Evolutionary conservation across 2,113 vertebrate genomes (phyloP).

Genomic region (Phasianus colchicus): DNA sequence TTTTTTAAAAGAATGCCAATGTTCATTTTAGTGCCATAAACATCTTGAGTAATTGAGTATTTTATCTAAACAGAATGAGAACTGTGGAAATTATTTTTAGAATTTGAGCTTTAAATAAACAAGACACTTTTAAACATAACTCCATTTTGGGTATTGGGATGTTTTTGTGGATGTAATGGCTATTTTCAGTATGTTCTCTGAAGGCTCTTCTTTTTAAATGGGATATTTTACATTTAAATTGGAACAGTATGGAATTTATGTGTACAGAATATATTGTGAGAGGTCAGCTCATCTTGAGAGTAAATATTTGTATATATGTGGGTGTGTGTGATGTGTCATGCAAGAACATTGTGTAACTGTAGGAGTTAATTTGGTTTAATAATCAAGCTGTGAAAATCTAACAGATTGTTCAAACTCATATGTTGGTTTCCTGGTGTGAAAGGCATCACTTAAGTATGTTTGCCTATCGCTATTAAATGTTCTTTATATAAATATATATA

Average conservation of each 20-base stretch:
- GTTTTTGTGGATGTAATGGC: conserved; percentile 33
- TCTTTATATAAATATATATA: not conserved
- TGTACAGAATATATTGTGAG: not conserved
- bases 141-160: conserved; percentile 40
- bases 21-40: conserved; percentile 7
- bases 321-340: not conserved
- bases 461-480: not conserved
- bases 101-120: conserved; percentile 53
- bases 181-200: conserved; percentile 28
- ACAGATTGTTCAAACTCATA: not conserved
- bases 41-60: not conserved
- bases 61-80: conserved; percentile 41
- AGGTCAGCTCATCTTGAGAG: conserved; percentile 31
- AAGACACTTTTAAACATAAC: conserved; percentile 16
- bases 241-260: not conserved
- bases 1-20: not conserved
- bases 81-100: conserved; percentile 42
- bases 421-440: not conserved
- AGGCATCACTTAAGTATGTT: not conserved
- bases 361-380: conserved; percentile 35
- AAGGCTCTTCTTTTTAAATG: not conserved
- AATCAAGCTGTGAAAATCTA: conserved; percentile 42
- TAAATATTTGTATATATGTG: conserved; percentile 53
- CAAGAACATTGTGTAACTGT: not conserved
- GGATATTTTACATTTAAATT: not conserved